Conservation (phyloP, 37 sponge, comb jelly and placozoan species). For the Chondrilla cf. caribensis region DNA sequence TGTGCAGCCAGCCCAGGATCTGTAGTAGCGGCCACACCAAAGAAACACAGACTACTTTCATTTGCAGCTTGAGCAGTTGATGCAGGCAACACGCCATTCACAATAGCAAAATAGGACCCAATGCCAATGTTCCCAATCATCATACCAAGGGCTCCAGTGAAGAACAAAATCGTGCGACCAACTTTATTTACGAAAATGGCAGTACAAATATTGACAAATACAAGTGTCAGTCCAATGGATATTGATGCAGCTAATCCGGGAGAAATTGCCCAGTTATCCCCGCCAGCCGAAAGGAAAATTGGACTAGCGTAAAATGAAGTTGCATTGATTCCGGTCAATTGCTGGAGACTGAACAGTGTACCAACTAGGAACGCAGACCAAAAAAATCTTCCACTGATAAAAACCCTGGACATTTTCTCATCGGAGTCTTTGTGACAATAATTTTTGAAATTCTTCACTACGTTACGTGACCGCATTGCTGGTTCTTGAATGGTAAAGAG, state of each 20-base stretch:
- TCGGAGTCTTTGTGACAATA: too few relatives aligned
- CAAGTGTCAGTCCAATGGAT: not conserved
- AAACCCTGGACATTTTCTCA: too few relatives aligned
- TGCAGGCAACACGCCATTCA: not conserved
- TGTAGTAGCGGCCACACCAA: not conserved
- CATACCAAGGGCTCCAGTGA: not conserved
- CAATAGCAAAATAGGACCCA: not conserved
- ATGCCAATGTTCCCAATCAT: not conserved
- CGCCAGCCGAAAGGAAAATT: not conserved
- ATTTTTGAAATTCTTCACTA: too few relatives aligned
- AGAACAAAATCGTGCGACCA: not conserved
- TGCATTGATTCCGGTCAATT: not conserved
- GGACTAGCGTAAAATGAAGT: not conserved
- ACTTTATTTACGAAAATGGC: not conserved
- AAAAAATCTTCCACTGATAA: too few relatives aligned
- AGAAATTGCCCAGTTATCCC: not conserved
- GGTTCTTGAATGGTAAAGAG: too few relatives aligned
- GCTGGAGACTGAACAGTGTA: too few relatives aligned
- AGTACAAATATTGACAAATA: not conserved
- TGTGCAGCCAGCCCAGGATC: not conserved
- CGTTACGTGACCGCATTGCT: too few relatives aligned
- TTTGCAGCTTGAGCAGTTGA: not conserved
- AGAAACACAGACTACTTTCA: not conserved
- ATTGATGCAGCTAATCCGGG: not conserved
- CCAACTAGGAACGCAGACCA: too few relatives aligned